These are phyloP conservation scores for Circaetus gallicus DNA, from an alignment of 2,113 vertebrate genomes.

Conservation along the genomic window DNA sequence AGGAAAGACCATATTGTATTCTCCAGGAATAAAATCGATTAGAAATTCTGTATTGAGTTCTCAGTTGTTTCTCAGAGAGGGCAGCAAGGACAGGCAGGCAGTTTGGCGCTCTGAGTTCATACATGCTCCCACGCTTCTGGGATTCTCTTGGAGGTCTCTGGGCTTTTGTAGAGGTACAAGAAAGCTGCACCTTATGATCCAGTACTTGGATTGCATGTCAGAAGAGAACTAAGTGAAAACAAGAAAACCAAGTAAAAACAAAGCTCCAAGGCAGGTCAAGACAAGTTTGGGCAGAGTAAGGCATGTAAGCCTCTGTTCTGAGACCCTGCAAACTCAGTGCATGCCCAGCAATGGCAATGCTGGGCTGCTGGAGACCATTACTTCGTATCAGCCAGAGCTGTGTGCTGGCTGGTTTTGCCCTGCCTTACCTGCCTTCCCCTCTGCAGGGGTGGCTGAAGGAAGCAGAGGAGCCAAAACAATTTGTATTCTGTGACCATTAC, in stretches of 20 bases:
- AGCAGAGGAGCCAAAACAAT: background rate
- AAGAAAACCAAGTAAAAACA: background rate
- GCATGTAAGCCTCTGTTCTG: background rate
- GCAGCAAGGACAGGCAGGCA: background rate
- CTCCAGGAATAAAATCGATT: background rate
- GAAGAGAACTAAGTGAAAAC: background rate
- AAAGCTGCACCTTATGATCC: background rate
- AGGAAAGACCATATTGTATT: background rate
- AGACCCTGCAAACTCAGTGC: background rate
- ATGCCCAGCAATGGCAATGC: background rate
- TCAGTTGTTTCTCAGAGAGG: background rate
- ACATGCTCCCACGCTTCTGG: background rate
- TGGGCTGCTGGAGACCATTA: background rate
- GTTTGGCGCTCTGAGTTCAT: background rate
- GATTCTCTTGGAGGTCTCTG: background rate
- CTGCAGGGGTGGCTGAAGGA: background rate
- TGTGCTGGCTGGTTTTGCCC: background rate
- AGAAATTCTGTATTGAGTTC: background rate
- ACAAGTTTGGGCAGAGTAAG: background rate
- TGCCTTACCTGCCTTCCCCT: background rate
- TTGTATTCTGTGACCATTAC: accelerated
- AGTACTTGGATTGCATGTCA: background rate
- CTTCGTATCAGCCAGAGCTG: background rate
- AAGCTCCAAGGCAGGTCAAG: background rate
- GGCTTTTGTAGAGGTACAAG: background rate